A percentile compares a stretch with the other conserved stretches of the same genome.
Evolutionary conservation across 2,113 vertebrate species (phyloP).

Genomic region (Mesembrinibis cayennensis): DNA sequence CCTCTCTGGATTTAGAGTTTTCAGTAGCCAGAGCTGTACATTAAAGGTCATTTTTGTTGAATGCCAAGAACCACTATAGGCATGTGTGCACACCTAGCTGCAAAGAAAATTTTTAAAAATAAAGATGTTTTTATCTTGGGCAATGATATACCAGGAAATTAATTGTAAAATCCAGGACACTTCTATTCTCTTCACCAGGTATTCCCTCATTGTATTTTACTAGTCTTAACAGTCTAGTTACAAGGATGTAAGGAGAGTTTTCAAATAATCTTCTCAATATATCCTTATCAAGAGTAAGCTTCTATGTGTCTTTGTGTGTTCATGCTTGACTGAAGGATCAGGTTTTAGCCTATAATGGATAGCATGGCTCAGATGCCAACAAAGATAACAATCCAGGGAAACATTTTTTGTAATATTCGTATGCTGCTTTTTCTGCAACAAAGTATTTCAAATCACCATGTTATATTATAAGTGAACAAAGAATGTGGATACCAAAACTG

Average conservation of each 20-base stretch:
- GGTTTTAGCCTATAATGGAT: not conserved
- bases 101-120: conserved; percentile 43
- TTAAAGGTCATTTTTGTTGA: conserved; percentile 54
- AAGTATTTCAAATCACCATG: not conserved
- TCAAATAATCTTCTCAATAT: not conserved
- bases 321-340: not conserved
- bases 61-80: not conserved
- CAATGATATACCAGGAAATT: not conserved
- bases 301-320: not conserved
- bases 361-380: not conserved
- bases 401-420: not conserved
- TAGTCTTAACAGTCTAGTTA: not conserved
- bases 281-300: not conserved
- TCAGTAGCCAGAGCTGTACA: not conserved
- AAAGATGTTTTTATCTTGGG: not conserved
- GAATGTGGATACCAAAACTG: not conserved
- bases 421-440: not conserved
- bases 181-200: not conserved
- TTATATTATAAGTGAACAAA: not conserved
- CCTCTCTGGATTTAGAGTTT: not conserved
- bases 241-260: not conserved
- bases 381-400: not conserved
- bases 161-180: not conserved
- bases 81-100: not conserved
- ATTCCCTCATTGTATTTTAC: not conserved